phyloP scores from a whole-genome alignment of 1,140 invertebrate genomes.

The Protaetia brevitarsis region DNA sequence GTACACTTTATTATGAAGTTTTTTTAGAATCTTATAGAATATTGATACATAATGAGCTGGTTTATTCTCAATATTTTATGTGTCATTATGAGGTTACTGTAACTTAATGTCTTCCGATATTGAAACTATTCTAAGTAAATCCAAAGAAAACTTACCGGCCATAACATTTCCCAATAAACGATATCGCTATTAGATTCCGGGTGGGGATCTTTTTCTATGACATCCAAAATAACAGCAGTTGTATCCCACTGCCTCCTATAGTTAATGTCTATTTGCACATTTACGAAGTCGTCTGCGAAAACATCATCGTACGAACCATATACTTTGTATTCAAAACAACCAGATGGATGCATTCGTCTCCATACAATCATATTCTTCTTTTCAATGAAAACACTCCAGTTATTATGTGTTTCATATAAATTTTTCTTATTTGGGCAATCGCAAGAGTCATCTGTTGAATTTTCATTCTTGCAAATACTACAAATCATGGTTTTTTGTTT shows the following conservation, averaged over 20 bases:
- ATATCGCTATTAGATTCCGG: conserved; percentile 62
- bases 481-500: conserved; percentile 53
- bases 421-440: conserved; percentile 55
- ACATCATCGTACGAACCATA: conserved; percentile 79
- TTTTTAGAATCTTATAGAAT: not conserved
- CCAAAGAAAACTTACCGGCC: conserved; percentile 65
- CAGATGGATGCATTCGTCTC: conserved; percentile 66
- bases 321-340: conserved; percentile 81
- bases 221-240: conserved; percentile 67
- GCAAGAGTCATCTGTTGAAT: not conserved
- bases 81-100: too few species aligned
- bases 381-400: conserved; percentile 77
- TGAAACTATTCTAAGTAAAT: not conserved
- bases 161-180: conserved; percentile 84
- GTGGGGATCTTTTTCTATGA: conserved; percentile 64
- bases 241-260: conserved; percentile 79
- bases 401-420: conserved; percentile 49
- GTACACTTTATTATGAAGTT: not conserved
- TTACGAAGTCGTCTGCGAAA: conserved; percentile 73
- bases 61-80: too few species aligned
- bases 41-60: too few species aligned
- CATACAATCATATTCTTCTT: conserved; percentile 77
- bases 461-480: not conserved
- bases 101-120: not conserved
- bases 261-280: conserved; percentile 74